phyloP scores from a whole-genome alignment of 2,797 vertebrate species.

The Lepilemur ruficaudatus region DNA sequence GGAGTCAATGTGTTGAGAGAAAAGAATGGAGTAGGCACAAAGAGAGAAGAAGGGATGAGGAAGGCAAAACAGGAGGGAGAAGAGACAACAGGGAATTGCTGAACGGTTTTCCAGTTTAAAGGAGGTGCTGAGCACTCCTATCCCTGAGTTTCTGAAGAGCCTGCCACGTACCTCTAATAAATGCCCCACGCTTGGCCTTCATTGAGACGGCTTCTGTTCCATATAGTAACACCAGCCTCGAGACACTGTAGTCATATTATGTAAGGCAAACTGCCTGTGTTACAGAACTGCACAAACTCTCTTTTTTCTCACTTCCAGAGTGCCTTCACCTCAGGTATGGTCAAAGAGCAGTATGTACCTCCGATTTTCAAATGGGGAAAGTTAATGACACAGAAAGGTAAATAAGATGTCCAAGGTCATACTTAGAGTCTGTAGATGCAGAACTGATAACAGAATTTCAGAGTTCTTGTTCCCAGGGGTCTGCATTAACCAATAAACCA shows the following conservation, averaged over 20 bases:
- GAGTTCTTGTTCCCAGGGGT: constrained; percentile 42
- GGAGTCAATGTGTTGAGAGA: background rate
- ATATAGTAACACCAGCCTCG: background rate
- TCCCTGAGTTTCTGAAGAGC: background rate
- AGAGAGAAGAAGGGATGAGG: background rate
- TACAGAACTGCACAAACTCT: background rate
- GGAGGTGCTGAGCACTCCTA: background rate
- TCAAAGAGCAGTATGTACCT: background rate
- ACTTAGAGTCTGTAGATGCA: constrained; percentile 9
- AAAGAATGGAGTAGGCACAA: background rate
- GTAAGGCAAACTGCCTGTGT: background rate
- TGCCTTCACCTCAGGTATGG: background rate
- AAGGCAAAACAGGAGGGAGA: background rate
- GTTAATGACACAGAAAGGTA: background rate
- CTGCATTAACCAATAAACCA: constrained; percentile 56
- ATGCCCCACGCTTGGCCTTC: background rate
- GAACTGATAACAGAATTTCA: background rate
- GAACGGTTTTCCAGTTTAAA: background rate
- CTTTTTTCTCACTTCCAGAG: background rate
- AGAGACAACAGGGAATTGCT: background rate
- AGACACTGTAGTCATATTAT: background rate
- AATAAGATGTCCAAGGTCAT: constrained; percentile 51
- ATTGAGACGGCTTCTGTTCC: background rate
- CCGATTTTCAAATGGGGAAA: background rate
- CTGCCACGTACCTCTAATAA: background rate